Conservation (phyloP, 1,140 invertebrate species). For the Magallana gigas region DNA sequence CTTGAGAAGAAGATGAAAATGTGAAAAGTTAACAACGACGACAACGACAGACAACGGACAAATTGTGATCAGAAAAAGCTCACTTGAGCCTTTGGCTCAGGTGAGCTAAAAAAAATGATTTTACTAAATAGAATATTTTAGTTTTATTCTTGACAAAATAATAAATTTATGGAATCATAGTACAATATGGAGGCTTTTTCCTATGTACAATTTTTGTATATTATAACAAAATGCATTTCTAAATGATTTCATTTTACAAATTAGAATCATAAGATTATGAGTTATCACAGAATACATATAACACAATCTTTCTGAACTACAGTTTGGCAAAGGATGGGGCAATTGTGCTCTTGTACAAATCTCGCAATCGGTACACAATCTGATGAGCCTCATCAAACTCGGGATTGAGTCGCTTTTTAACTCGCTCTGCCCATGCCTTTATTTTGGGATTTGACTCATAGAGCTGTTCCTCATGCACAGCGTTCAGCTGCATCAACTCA, state of each 20-base stretch:
- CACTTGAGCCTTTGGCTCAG: no score
- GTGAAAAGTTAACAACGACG: no score
- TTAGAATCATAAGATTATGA: background rate
- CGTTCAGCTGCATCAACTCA: constrained; percentile 91
- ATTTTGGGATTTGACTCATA: constrained; percentile 82
- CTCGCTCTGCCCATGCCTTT: constrained; percentile 83
- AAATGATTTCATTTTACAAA: background rate
- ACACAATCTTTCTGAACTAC: background rate
- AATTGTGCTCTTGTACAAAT: background rate
- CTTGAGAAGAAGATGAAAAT: no score
- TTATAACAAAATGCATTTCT: no score
- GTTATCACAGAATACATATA: background rate
- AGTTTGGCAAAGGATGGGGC: constrained; percentile 14
- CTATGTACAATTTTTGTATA: no score
- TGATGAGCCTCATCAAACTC: constrained; percentile 84
- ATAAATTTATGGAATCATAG: no score
- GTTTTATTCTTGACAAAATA: no score
- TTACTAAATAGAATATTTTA: no score
- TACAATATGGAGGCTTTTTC: no score
- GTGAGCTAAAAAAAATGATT: no score
- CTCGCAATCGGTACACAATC: constrained; percentile 76
- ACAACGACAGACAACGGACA: no score
- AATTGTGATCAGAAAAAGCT: no score
- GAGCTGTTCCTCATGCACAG: constrained; percentile 83
- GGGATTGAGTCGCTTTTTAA: constrained; percentile 82